A percentile compares a stretch with the other conserved stretches of the same genome.
Evolutionary conservation across 1,140 invertebrate species (phyloP).

Genomic region (Drosophila sp.): DNA sequence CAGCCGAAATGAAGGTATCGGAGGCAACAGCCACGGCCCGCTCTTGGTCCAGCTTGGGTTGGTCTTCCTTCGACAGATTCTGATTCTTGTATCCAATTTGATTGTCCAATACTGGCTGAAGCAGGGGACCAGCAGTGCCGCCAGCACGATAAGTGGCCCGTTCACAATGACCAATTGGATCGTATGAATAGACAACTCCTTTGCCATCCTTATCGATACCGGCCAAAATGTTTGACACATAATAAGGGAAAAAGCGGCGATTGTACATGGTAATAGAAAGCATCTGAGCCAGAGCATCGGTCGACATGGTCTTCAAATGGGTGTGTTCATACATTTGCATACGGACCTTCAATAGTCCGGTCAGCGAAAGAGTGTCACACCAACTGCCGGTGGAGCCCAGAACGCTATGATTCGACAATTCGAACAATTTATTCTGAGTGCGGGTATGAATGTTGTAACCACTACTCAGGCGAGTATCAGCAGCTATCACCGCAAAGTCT

Average conservation of each 20-base stretch:
- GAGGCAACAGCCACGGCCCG: constrained; percentile 93
- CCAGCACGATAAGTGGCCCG: constrained; percentile 90
- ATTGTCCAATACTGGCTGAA: constrained; percentile 95
- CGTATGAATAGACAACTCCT: constrained; percentile 97
- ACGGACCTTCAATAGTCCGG: constrained; percentile 92
- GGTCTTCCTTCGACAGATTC: constrained; percentile 87
- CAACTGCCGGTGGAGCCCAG: constrained; percentile 97
- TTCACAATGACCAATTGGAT: constrained; percentile 98
- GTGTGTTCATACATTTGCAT: constrained; percentile 98
- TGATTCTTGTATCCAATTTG: constrained; percentile 95
- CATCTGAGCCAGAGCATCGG: constrained; percentile 96
- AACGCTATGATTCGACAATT: constrained; percentile 91
- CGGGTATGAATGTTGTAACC: constrained; percentile 96
- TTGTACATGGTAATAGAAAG: constrained; percentile 98
- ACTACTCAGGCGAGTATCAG: constrained; percentile 96
- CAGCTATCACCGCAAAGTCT: constrained; percentile 92
- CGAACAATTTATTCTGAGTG: constrained; percentile 93
- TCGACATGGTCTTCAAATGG: constrained; percentile 96
- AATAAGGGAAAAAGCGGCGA: constrained; percentile 99
- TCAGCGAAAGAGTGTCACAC: constrained; percentile 98
- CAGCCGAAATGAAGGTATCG: constrained; percentile 98
- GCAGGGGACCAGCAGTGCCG: constrained; percentile 91
- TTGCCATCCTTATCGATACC: constrained; percentile 94
- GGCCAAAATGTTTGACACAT: constrained; percentile 97
- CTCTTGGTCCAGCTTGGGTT: constrained; percentile 88